Conservation (phyloP, 2,113 vertebrate species). For the Dasypus novemcinctus region DNA sequence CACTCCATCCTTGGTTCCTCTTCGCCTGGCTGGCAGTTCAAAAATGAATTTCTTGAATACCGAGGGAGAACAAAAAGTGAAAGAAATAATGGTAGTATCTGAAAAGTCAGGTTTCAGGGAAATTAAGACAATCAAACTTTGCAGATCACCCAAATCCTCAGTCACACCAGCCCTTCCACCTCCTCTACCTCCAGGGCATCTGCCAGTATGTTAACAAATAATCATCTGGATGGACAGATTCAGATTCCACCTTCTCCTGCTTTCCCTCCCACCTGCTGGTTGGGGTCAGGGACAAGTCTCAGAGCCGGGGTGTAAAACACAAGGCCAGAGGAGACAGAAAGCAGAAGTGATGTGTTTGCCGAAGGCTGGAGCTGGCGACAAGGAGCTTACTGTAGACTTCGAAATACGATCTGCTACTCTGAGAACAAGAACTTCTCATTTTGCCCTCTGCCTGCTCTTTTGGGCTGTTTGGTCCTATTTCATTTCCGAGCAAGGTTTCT, state of each 20-base stretch:
- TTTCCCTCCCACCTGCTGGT: not conserved
- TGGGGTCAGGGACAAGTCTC: not conserved
- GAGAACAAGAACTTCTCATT: not conserved
- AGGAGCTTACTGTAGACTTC: not conserved
- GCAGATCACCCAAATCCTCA: not conserved
- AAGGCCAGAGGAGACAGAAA: not conserved
- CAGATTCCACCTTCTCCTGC: not conserved
- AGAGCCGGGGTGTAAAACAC: not conserved
- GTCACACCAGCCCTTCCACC: not conserved
- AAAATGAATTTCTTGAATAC: not conserved
- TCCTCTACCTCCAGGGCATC: not conserved
- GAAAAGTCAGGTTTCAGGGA: not conserved
- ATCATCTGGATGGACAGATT: not conserved
- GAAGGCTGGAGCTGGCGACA: not conserved
- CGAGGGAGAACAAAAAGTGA: not conserved
- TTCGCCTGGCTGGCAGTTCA: not conserved
- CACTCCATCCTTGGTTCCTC: too few relatives aligned
- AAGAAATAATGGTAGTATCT: not conserved
- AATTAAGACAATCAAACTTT: rapidly evolving
- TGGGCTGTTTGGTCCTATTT: not conserved
- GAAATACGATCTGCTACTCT: not conserved
- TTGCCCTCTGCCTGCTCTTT: not conserved
- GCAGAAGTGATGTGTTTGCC: not conserved
- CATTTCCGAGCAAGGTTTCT: not conserved
- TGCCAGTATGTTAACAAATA: not conserved